These are phyloP conservation scores for Troilus luridus DNA, from an alignment of 2,888 invertebrate genomes.

Conservation along the genomic window DNA sequence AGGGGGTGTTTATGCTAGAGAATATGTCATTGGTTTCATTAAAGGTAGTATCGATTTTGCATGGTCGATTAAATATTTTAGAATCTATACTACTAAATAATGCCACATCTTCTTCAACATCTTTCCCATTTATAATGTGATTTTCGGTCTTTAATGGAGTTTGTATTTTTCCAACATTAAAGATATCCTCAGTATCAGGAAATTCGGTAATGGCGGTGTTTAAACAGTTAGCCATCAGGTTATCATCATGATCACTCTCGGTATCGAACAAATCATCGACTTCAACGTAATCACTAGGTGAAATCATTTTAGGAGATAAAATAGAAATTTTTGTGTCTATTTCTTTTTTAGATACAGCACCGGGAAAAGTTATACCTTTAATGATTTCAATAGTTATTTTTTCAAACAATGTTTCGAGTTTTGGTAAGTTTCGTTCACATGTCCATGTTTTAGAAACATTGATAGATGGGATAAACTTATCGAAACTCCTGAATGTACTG, in stretches of 20 bases:
- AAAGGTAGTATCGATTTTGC: background rate
- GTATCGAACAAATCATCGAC: constrained; percentile 53
- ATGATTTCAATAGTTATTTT: background rate
- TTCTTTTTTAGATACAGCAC: background rate
- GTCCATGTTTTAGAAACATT: constrained; percentile 12
- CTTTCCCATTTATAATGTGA: background rate
- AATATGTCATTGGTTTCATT: constrained; percentile 9
- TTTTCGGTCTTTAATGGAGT: background rate
- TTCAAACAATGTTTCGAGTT: constrained; percentile 25
- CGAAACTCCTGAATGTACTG: background rate
- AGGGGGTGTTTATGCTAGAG: background rate
- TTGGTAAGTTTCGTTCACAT: constrained; percentile 11
- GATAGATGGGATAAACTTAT: constrained; percentile 31
- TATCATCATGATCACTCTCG: constrained; percentile 12
- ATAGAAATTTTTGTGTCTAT: background rate
- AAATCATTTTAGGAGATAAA: background rate
- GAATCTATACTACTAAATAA: constrained; percentile 1
- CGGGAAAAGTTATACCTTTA: background rate
- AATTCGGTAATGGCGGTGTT: constrained; percentile 15
- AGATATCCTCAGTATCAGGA: constrained; percentile 16
- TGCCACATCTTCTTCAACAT: background rate
- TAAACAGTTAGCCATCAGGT: background rate
- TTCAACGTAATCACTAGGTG: constrained; percentile 9
- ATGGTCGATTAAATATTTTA: constrained; percentile 3
- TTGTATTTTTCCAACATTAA: background rate